phyloP scores from a whole-genome alignment of 2,113 vertebrate genomes.

The Zapus hudsonius region DNA sequence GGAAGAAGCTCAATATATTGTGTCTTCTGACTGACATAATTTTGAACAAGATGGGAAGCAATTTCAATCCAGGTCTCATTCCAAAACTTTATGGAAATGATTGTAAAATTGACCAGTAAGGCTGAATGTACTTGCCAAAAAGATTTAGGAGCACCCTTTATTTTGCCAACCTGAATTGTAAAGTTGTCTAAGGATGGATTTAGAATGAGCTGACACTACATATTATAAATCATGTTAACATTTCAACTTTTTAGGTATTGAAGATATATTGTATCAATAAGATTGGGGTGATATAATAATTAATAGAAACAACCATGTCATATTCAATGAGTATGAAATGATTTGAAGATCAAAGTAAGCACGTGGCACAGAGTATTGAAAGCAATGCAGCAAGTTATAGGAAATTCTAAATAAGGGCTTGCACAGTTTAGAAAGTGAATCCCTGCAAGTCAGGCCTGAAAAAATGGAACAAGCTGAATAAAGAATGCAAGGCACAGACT shows the following conservation, averaged over 20 bases:
- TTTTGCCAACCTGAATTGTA: not conserved
- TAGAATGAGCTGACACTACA: conserved; percentile 15
- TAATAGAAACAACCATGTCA: not conserved
- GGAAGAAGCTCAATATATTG: conserved; percentile 1
- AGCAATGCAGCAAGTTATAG: not conserved
- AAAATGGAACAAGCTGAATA: conserved; percentile 26
- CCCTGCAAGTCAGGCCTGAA: conserved; percentile 4
- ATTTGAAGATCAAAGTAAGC: conserved; percentile 31
- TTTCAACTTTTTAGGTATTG: conserved; percentile 29
- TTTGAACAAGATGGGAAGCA: conserved; percentile 33
- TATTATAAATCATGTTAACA: conserved; percentile 5
- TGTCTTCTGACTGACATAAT: conserved; percentile 72
- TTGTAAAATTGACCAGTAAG: not conserved
- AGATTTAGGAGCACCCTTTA: not conserved
- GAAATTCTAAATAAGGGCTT: conserved; percentile 7
- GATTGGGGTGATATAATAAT: not conserved
- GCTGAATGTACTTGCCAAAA: not conserved
- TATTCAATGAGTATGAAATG: not conserved
- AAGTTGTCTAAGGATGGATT: not conserved
- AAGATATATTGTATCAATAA: conserved; percentile 24
- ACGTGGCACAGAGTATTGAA: conserved; percentile 17
- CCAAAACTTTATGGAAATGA: conserved; percentile 43
- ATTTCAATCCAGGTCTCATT: conserved; percentile 40
- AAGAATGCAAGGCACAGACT: not conserved
- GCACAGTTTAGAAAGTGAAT: conserved; percentile 44